A percentile compares a stretch with the other conserved stretches of the same genome.
Evolutionary conservation across 2,888 invertebrate genomes (phyloP).

Genomic region (Heliothis peltigera): DNA sequence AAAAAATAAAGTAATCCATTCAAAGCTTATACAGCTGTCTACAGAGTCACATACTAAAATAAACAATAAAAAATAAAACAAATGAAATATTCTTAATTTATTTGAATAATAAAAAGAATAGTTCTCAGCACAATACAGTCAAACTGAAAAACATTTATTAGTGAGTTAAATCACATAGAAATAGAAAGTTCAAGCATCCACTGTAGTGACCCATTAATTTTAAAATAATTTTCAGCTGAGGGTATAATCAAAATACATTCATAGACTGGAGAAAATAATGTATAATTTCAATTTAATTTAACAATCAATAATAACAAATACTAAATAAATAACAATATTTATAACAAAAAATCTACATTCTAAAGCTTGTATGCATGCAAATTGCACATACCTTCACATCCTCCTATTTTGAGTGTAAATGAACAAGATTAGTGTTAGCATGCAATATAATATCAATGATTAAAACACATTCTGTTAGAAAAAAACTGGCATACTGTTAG

Average conservation of each 20-base stretch:
- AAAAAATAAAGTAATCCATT: slow-evolving; percentile 9
- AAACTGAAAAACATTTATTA: slow-evolving; percentile 41
- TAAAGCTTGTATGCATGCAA: slow-evolving; percentile 53
- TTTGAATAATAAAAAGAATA: slow-evolving; percentile 3
- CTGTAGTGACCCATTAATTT: slow-evolving; percentile 20
- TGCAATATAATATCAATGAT: slow-evolving; percentile 56
- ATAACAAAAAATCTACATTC: slow-evolving; percentile 38
- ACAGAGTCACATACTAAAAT: slow-evolving; percentile 3
- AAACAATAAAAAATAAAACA: not conserved
- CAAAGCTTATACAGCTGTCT: slow-evolving; percentile 15
- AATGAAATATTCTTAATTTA: not conserved
- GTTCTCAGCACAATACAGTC: slow-evolving; percentile 2
- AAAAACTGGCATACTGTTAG: slow-evolving; percentile 53
- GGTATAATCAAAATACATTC: slow-evolving; percentile 17
- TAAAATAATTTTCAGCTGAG: slow-evolving; percentile 17
- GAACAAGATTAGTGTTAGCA: slow-evolving; percentile 68
- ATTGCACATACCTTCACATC: slow-evolving; percentile 58
- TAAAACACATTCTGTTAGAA: slow-evolving; percentile 53
- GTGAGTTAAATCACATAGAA: slow-evolving; percentile 41
- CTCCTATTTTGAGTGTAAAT: slow-evolving; percentile 58
- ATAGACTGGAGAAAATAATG: slow-evolving; percentile 49
- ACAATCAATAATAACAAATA: slow-evolving; percentile 7
- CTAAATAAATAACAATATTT: slow-evolving; percentile 22
- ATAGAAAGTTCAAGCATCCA: slow-evolving; percentile 29
- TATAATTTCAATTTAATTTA: slow-evolving; percentile 12